A percentile compares a stretch with the other conserved stretches of the same genome.
These are phyloP conservation scores for Thymelicus sylvestris DNA, from an alignment of 2,888 invertebrate genomes.

Conservation along the genomic window DNA sequence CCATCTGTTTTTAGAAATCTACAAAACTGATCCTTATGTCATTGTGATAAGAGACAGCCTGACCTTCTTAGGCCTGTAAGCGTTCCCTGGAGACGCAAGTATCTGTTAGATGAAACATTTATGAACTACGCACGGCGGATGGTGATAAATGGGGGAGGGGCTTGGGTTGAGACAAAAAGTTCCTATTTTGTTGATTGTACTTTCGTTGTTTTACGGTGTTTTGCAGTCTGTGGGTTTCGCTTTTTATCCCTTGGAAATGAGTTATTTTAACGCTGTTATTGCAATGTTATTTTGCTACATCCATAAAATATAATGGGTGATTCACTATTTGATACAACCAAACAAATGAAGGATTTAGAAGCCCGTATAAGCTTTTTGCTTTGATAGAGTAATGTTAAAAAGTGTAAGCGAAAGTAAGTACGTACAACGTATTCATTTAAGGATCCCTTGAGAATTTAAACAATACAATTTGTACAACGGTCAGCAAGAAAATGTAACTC, in stretches of 20 bases:
- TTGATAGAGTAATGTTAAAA: no score
- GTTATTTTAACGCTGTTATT: background rate
- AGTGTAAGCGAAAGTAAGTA: no score
- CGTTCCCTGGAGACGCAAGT: slow-evolving; percentile 36
- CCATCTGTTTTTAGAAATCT: background rate
- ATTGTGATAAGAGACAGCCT: slow-evolving; percentile 14
- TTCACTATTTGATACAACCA: no score
- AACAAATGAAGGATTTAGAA: no score
- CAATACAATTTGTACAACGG: no score
- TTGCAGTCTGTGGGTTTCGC: background rate
- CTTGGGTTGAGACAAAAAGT: slow-evolving; percentile 31
- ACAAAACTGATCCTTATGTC: slow-evolving; percentile 6
- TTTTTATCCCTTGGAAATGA: slow-evolving; percentile 6
- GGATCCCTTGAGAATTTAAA: no score
- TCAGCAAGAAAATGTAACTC: no score
- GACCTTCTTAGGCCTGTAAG: slow-evolving; percentile 30
- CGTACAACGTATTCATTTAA: no score
- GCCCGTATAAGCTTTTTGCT: no score
- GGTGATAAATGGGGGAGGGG: slow-evolving; percentile 41
- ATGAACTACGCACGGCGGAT: slow-evolving; percentile 36
- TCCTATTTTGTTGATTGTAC: slow-evolving; percentile 32
- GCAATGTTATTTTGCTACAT: background rate
- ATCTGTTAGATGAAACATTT: slow-evolving; percentile 43
- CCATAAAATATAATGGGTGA: background rate
- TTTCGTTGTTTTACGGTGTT: slow-evolving; percentile 38